Base-by-base conservation (phyloP, 2,888 invertebrate species). In the Coleophora deauratella region DNA sequence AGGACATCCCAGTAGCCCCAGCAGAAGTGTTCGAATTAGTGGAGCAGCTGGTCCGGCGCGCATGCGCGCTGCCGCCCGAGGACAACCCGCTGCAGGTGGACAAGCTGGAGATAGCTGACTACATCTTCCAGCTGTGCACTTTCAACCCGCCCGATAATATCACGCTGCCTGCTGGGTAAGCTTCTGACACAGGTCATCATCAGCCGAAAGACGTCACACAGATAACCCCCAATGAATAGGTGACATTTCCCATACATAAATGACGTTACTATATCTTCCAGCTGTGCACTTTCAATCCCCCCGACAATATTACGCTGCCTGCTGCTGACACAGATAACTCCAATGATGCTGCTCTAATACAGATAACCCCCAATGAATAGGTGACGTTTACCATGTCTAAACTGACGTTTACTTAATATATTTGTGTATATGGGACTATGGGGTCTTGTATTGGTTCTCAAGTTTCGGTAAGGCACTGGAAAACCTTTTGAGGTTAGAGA, bases 61-160 rank as follows among this genome's bases (percentile, higher is more conserved):
- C 96, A 0, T 95, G 96, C 14, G 89, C 90, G 0, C 88, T 96
- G 53, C 91, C 93, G 2, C 91, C 93, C 34, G 92, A 92, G 40
- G 90, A 90, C 47, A 89, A 90, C 10, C 91, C 93, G 0, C 82
- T 95, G 27, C 88, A 90, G 53, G 91, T 93, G 13, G 93, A 94
- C 62, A 93, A 95, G 67, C 78, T 91, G 41, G 95, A 97, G 59
- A 89, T 98, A 12, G 91, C 97, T 9, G 96, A 97, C 62, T 91
- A 96, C 46, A 88, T 98, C 53, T 95, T 98, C 72, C 95, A 95
- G 70, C 88, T 97, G 59, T 93, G 95, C 59, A 92, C 94, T 53
- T 98, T 98, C 78, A 93, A 93, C 62, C 94, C 97, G 66, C 97
- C 97, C 0, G 97, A 97, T 57, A 96, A 96, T 63, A 96, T 97